Percentiles rank a stretch among this genome's conserved stretches.
Conservation (phyloP, 2,888 invertebrate genomes). For the Priocnemis perturbator region DNA sequence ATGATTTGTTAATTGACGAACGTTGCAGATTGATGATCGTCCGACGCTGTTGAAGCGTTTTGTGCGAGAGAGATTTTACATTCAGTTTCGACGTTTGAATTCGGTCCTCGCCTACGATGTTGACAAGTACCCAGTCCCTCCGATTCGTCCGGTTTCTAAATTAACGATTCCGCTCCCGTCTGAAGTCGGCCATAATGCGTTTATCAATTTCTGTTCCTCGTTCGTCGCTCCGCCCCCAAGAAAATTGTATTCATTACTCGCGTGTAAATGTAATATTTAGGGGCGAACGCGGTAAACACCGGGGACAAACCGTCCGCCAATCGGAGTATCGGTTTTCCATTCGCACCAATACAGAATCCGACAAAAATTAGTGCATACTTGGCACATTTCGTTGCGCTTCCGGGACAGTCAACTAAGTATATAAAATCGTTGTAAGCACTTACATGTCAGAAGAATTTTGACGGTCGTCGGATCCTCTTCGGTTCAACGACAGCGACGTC, state of each 20-base stretch:
- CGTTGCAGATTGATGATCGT: background rate
- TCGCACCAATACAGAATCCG: too few species aligned
- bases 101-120: background rate
- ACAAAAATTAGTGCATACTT: too few species aligned
- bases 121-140: constrained; percentile 20
- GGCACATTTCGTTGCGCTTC: too few species aligned
- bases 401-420: too few species aligned
- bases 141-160: constrained; percentile 53
- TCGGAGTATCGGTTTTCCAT: too few species aligned
- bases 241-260: constrained; percentile 54
- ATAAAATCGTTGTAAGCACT: too few species aligned
- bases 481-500: too few species aligned
- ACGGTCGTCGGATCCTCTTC: too few species aligned
- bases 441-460: too few species aligned
- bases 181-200: constrained; percentile 54
- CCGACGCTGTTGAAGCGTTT: too few species aligned
- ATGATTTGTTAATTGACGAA: background rate
- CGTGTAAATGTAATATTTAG: constrained; percentile 45
- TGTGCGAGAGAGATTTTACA: too few species aligned
- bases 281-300: constrained; percentile 24
- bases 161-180: constrained; percentile 55
- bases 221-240: constrained; percentile 42
- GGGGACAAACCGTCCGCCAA: background rate
- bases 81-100: too few species aligned
- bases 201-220: constrained; percentile 55